Evolutionary conservation across 53 echinoderm and acorn worm species (phyloP).

Genomic region (Paelopatides confundens): DNA sequence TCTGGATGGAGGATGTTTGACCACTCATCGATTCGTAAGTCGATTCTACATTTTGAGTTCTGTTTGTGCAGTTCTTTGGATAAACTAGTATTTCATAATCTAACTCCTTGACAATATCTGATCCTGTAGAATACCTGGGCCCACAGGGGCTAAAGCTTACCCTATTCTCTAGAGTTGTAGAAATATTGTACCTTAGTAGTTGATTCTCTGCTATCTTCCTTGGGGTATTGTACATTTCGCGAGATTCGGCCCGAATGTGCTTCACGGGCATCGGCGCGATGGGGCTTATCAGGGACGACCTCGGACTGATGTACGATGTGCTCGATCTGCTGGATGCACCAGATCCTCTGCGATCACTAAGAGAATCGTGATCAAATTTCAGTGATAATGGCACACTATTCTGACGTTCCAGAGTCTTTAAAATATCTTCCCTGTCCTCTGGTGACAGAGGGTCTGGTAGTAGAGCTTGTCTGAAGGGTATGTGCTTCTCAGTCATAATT

Average conservation of each 20-base stretch:
- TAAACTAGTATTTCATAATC: conserved; percentile 26
- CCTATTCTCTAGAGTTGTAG: neutral
- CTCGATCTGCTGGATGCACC: neutral
- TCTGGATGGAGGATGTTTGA: neutral
- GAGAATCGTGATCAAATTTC: neutral
- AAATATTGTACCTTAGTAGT: conserved; percentile 16
- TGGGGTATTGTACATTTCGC: neutral
- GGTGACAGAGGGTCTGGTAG: conserved; percentile 15
- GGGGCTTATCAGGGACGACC: neutral
- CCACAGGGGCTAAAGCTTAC: neutral
- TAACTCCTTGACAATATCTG: conserved; percentile 1
- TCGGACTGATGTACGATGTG: neutral
- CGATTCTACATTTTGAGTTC: neutral
- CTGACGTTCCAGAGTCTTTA: neutral
- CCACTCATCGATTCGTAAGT: conserved; percentile 8
- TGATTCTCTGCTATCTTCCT: neutral
- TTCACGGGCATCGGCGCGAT: neutral
- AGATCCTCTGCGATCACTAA: neutral
- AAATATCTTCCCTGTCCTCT: neutral
- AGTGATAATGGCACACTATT: neutral
- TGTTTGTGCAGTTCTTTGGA: neutral
- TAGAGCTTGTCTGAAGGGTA: neutral
- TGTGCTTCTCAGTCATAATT: conserved; percentile 22
- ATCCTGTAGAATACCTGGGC: neutral
- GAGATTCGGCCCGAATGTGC: neutral